Evolutionary conservation across 53 echinoderm and acorn worm species (phyloP).

Genomic region (Arbacia lixula): DNA sequence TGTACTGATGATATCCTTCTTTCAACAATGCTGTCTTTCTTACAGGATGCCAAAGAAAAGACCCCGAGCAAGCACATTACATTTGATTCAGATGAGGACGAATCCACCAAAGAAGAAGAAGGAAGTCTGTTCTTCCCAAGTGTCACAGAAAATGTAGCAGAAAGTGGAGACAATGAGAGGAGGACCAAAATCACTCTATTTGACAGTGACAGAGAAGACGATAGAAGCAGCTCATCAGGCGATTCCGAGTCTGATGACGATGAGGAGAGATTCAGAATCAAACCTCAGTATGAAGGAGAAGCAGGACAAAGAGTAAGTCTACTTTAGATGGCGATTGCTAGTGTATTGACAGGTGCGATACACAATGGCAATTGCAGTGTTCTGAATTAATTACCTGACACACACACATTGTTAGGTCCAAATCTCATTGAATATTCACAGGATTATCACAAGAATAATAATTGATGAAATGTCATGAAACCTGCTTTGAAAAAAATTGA

Average conservation of each 20-base stretch:
- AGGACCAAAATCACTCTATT: conserved; percentile 12
- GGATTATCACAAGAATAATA: too few species aligned
- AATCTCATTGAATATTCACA: too few species aligned
- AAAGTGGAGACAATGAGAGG: conserved; percentile 12
- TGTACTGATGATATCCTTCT: too few species aligned
- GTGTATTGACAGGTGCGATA: too few species aligned
- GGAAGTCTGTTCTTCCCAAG: background rate
- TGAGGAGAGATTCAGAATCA: conserved; percentile 67
- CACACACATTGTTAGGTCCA: too few species aligned
- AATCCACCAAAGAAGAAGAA: too few species aligned
- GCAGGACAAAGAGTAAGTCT: conserved; percentile 77
- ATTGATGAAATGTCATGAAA: too few species aligned
- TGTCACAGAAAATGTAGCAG: background rate
- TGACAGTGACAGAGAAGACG: conserved; percentile 13
- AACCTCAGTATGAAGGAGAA: conserved; percentile 89
- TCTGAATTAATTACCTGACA: too few species aligned
- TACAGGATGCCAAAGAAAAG: conserved; percentile 70
- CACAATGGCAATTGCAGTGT: too few species aligned
- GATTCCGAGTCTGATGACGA: conserved; percentile 59
- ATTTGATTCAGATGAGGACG: conserved; percentile 79
- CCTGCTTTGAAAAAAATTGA: too few species aligned
- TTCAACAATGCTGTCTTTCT: background rate
- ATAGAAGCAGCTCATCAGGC: background rate
- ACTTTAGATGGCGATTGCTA: too few species aligned
- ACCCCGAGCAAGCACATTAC: conserved; percentile 69